Evolutionary conservation across 2,888 invertebrate genomes (phyloP).

Genomic region (Nasonia oneida): DNA sequence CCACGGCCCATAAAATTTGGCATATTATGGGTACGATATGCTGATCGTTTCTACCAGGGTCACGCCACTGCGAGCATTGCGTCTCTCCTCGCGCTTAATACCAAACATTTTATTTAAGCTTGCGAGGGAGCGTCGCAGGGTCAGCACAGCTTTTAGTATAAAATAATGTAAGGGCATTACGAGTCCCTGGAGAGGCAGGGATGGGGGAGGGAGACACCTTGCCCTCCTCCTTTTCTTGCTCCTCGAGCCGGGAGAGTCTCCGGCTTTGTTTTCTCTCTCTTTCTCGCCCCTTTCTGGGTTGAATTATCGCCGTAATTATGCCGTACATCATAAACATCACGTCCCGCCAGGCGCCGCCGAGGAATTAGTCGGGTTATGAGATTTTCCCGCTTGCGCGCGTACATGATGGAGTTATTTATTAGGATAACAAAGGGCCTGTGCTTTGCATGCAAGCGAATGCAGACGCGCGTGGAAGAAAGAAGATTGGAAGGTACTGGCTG

Average conservation of each 20-base stretch:
- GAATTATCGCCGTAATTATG: conserved; percentile 75
- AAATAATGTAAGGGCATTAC: conserved; percentile 73
- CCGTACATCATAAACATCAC: conserved; percentile 70
- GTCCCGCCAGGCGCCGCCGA: conserved; percentile 35
- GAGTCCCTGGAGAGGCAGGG: conserved; percentile 63
- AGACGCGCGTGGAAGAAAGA: background rate
- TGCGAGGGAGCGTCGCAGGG: conserved; percentile 51
- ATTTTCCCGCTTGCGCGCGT: conserved; percentile 58
- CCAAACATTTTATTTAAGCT: conserved; percentile 73
- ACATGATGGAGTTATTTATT: conserved; percentile 59
- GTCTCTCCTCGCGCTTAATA: conserved; percentile 63
- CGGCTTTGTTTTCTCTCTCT: conserved; percentile 36
- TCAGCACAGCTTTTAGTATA: conserved; percentile 69
- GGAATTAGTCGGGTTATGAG: conserved; percentile 65
- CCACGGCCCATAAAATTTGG: no score
- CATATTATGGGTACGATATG: no score
- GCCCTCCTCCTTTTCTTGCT: conserved; percentile 60
- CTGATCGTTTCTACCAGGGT: no score
- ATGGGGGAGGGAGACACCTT: conserved; percentile 64
- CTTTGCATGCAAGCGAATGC: background rate
- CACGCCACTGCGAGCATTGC: conserved; percentile 40
- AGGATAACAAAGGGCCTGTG: conserved; percentile 53
- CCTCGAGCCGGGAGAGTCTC: conserved; percentile 50
- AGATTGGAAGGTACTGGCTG: background rate
- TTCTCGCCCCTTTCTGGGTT: conserved; percentile 62